These are phyloP conservation scores for Scolopax rusticola DNA, from an alignment of 2,797 vertebrate species.

Conservation along the genomic window DNA sequence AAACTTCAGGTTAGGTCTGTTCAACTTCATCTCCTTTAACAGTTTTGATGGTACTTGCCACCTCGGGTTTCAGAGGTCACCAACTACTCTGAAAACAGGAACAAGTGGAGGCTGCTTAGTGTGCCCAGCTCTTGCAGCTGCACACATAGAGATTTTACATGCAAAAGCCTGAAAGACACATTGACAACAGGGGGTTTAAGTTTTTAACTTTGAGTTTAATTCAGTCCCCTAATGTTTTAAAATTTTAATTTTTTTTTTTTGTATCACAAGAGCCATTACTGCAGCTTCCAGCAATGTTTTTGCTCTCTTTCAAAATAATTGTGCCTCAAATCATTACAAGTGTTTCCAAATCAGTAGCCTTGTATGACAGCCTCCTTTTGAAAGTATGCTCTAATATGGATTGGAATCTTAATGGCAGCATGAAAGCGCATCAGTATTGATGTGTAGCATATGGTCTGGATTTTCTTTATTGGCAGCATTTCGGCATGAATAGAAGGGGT, in stretches of 20 bases:
- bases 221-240: background rate
- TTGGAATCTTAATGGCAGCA: constrained; percentile 53
- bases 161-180: background rate
- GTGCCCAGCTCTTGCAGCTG: background rate
- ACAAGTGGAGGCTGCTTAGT: background rate
- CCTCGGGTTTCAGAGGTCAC: background rate
- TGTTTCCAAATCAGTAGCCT: constrained; percentile 45
- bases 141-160: background rate
- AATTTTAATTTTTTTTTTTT: background rate
- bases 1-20: background rate
- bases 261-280: background rate
- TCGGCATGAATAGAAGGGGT: background rate
- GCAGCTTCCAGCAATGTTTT: constrained; percentile 25
- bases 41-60: background rate
- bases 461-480: constrained; percentile 40
- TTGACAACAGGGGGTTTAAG: background rate
- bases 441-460: constrained; percentile 24
- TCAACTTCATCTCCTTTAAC: background rate
- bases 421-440: constrained; percentile 32
- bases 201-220: constrained; percentile 18
- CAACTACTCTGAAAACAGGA: background rate
- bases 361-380: constrained; percentile 24
- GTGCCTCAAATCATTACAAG: constrained; percentile 36
- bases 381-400: constrained; percentile 19
- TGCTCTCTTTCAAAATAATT: constrained; percentile 35